Percentiles rank a stretch among this genome's conserved stretches.
These are phyloP conservation scores for Melipona quadrifasciata DNA, from an alignment of 1,140 invertebrate genomes.

Conservation along the genomic window DNA sequence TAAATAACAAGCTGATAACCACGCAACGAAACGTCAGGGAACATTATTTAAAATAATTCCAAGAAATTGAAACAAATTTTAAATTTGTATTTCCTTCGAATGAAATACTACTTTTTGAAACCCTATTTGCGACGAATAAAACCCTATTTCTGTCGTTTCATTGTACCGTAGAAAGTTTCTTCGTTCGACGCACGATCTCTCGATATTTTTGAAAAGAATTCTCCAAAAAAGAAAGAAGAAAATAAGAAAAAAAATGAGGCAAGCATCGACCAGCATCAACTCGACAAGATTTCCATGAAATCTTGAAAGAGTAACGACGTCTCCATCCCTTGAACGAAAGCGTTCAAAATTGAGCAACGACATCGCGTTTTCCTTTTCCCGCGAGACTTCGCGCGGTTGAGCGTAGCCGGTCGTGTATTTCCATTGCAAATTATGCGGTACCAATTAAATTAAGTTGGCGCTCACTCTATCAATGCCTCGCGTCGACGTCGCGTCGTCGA, in stretches of 20 bases:
- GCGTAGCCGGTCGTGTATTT: not conserved
- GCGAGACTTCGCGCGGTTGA: not conserved
- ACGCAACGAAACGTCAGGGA: no score
- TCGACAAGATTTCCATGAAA: not conserved
- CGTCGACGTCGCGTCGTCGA: not conserved
- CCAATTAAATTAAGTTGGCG: constrained; percentile 32
- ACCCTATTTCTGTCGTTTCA: no score
- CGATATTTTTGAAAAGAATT: not conserved
- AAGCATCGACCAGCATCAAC: not conserved
- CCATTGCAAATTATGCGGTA: constrained; percentile 22
- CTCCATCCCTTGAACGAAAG: not conserved
- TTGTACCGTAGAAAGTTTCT: not conserved
- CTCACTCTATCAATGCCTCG: constrained; percentile 1
- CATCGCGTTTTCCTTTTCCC: not conserved
- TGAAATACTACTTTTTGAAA: no score
- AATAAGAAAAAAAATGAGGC: no score
- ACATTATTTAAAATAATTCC: no score
- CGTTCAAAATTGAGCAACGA: not conserved
- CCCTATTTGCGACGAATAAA: no score
- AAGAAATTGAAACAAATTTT: no score
- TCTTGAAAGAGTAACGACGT: not conserved
- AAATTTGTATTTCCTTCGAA: no score
- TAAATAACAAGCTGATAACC: no score
- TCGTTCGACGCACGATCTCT: not conserved
- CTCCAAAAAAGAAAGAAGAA: no score